Evolutionary conservation across 2,797 vertebrate species (phyloP).

Genomic region (Ptychadena robeensis): DNA sequence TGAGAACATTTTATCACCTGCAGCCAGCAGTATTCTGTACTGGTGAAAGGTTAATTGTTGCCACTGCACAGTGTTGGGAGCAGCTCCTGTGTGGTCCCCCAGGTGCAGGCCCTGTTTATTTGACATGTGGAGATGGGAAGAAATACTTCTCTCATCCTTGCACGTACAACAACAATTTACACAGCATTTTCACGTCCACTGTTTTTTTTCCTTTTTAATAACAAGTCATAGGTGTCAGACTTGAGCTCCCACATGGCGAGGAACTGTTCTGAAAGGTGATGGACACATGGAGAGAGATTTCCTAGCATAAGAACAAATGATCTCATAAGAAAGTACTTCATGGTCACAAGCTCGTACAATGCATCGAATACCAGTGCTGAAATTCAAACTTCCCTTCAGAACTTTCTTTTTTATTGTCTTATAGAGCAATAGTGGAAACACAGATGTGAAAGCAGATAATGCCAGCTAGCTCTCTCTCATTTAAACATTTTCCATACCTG

Average conservation of each 20-base stretch:
- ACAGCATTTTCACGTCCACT: neutral
- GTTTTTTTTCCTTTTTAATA: neutral
- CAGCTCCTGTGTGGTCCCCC: slow-evolving; percentile 49
- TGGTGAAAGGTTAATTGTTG: slow-evolving; percentile 41
- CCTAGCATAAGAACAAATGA: neutral
- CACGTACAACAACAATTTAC: neutral
- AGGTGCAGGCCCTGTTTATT: slow-evolving; percentile 30
- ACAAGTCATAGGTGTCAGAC: neutral
- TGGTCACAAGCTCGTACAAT: neutral
- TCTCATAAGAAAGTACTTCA: neutral
- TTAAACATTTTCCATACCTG: slow-evolving; percentile 39
- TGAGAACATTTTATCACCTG: slow-evolving; percentile 24
- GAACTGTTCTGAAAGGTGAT: neutral
- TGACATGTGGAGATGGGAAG: slow-evolving; percentile 13
- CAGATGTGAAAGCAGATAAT: slow-evolving; percentile 33
- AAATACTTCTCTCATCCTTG: slow-evolving; percentile 1
- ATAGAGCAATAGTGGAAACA: slow-evolving; percentile 15
- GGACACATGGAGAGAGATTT: neutral
- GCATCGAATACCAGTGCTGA: neutral
- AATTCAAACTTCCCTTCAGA: neutral
- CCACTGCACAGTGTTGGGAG: neutral
- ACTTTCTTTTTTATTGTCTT: slow-evolving; percentile 17
- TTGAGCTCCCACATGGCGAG: neutral
- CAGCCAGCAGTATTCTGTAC: slow-evolving; percentile 24
- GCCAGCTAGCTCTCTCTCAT: slow-evolving; percentile 8